Evolutionary conservation across 2,888 invertebrate genomes (phyloP), one percentile per base, ranked within the genome.

Genomic region (Dynastes maya): DNA sequence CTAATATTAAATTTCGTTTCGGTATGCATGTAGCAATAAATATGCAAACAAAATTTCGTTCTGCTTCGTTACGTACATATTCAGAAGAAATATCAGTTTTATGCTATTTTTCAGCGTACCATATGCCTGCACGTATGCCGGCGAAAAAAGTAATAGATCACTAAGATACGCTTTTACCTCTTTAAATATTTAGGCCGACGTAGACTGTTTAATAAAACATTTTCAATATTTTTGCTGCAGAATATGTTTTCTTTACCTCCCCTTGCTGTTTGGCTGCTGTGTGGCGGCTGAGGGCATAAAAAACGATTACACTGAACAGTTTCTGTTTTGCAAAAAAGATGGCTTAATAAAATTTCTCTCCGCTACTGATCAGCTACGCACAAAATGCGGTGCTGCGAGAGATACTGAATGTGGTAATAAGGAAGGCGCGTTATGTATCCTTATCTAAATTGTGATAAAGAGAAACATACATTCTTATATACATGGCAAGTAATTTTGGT

Each of bases 101-200:
- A 22, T 22, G n/a, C 8, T 58, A 58, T 58, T 58, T 53, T 6
- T 58, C 8, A 58, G 22, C 22, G 16, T 16, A 58, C 5, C 22
- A 58, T 58, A 58, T 58, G 55, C 16, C 55, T 58, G 22, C 55
- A 22, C 22, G 55, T 58, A 27, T 27, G n/a, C 55, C 22, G 16
- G 6, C 13, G 53, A 22, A 58, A 58, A 58, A 58, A 58, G 55
- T 58, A 58, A 58, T 58, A 58, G 55, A 58, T 58, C 55, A 58
- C 55, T 64, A 64, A 64, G 63, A 29, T 64, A 64, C 32, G 11
- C 63, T 37, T 64, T 64, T 37, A 64, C 37, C 13, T 64, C 40
- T 64, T 64, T 64, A 64, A 64, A 64, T 64, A 64, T 64, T 64
- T 64, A 64, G 40, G 37, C 37, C 40, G 64, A 37, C 64, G 64